Evolutionary conservation across 2,888 invertebrate species (phyloP).

Genomic region (Plusia festucae): DNA sequence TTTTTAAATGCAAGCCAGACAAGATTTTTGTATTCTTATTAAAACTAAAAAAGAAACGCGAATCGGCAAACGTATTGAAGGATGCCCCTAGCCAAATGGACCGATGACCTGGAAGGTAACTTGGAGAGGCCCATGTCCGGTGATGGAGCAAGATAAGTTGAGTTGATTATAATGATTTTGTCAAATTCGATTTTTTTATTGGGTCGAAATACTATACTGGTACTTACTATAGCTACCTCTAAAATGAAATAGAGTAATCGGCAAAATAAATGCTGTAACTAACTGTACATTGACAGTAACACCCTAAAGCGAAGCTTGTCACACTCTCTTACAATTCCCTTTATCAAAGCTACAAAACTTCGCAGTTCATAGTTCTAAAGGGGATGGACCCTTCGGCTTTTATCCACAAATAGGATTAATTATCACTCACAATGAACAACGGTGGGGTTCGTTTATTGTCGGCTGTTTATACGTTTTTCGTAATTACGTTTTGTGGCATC

Average conservation of each 20-base stretch:
- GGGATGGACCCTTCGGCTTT: conserved; percentile 29
- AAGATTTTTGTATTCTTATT: neutral
- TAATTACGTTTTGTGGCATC: conserved; percentile 27
- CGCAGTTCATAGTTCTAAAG: conserved; percentile 19
- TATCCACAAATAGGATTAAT: conserved; percentile 64
- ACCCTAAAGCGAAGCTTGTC: conserved; percentile 3
- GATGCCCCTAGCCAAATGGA: no score
- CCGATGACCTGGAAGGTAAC: no score
- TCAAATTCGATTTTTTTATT: no score
- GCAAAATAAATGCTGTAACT: conserved; percentile 10
- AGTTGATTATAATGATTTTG: no score
- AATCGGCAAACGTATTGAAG: no score
- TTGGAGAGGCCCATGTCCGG: no score
- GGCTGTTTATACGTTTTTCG: conserved; percentile 27
- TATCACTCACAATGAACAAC: conserved; percentile 39
- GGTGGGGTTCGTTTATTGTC: conserved; percentile 44
- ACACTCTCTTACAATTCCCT: conserved; percentile 14
- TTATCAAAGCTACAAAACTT: conserved; percentile 11
- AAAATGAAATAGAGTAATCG: no score
- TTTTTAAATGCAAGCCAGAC: conserved; percentile 3
- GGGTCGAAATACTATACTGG: no score
- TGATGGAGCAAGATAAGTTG: no score
- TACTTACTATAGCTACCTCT: no score
- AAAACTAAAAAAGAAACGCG: no score
- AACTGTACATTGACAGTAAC: neutral